Percentiles rank a stretch among this genome's conserved stretches.
Conservation (phyloP, 64 coral and sea anemone genomes). For the Acropora tenuis region DNA sequence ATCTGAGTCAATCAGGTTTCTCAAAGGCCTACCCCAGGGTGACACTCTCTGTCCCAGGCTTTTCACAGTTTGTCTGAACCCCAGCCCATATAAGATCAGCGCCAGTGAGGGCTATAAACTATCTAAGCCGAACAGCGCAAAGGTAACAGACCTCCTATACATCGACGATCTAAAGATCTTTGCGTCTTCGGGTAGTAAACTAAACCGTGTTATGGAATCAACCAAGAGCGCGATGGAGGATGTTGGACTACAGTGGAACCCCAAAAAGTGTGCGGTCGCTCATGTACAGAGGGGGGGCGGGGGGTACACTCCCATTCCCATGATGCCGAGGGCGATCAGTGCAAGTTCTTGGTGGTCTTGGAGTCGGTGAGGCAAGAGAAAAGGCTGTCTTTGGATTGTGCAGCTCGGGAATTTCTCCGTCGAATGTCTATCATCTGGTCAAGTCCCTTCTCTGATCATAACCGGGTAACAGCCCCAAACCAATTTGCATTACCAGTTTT, state of each 20-base stretch:
- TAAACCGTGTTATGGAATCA: conserved; percentile 33
- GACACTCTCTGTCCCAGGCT: too few relatives aligned
- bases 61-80: conserved; percentile 1
- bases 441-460: conserved; percentile 36
- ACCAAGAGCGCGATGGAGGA: conserved; percentile 31
- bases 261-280: conserved; percentile 40
- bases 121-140: conserved; percentile 1
- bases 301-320: conserved; percentile 12
- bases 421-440: conserved; percentile 61
- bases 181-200: conserved; percentile 1
- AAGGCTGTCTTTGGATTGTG: not conserved
- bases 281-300: conserved; percentile 35
- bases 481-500: conserved; percentile 35
- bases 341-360: conserved; percentile 36
- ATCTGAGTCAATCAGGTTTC: conserved; percentile 13
- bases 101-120: conserved; percentile 23
- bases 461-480: conserved; percentile 11
- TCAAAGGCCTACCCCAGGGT: conserved; percentile 17
- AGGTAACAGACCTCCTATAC: not conserved
- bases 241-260: conserved; percentile 49
- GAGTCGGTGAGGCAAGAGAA: conserved; percentile 34
- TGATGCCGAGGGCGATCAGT: conserved; percentile 34
- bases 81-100: conserved; percentile 7
- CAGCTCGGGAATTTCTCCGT: conserved; percentile 9
- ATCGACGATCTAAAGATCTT: conserved; percentile 24